These are phyloP conservation scores for Aplocera efformata DNA, from an alignment of 2,888 invertebrate species.

Conservation along the genomic window DNA sequence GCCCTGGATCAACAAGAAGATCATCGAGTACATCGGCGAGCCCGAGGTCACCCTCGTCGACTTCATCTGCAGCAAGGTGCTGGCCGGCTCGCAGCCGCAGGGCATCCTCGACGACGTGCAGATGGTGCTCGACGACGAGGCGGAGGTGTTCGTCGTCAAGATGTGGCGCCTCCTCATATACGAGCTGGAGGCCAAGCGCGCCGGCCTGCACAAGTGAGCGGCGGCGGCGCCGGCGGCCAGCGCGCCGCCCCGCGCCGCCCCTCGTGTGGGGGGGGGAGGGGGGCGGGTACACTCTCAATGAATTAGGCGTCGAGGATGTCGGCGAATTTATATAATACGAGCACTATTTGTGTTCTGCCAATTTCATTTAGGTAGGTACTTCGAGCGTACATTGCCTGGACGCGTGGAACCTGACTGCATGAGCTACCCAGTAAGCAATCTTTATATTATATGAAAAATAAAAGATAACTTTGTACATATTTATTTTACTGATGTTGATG, in stretches of 20 bases:
- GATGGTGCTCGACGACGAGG: constrained; percentile 99
- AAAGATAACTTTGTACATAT: too few species aligned
- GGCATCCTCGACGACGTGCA: constrained; percentile 98
- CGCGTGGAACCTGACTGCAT: too few species aligned
- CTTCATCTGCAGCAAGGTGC: constrained; percentile 99
- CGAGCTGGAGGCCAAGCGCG: constrained; percentile 99
- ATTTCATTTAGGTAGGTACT: too few species aligned
- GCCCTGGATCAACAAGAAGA: constrained; percentile 99
- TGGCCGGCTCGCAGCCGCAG: constrained; percentile 95
- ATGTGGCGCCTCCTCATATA: constrained; percentile 99
- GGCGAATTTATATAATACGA: too few species aligned
- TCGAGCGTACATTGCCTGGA: too few species aligned
- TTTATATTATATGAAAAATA: too few species aligned
- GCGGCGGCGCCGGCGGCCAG: constrained; percentile 1
- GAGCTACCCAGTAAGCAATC: too few species aligned
- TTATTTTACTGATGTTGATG: too few species aligned
- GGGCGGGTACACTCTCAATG: constrained; percentile 5
- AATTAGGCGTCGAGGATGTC: too few species aligned
- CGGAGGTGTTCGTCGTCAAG: constrained; percentile 99
- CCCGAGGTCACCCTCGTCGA: constrained; percentile 99
- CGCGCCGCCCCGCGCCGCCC: constrained; percentile 1
- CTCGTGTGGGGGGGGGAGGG: too few species aligned
- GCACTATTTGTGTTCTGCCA: too few species aligned
- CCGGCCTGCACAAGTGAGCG: constrained; percentile 84
- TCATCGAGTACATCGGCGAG: constrained; percentile 99